A percentile compares a stretch with the other conserved stretches of the same genome.
Conservation (phyloP, 2,113 vertebrate genomes). For the Oxyura jamaicensis region DNA sequence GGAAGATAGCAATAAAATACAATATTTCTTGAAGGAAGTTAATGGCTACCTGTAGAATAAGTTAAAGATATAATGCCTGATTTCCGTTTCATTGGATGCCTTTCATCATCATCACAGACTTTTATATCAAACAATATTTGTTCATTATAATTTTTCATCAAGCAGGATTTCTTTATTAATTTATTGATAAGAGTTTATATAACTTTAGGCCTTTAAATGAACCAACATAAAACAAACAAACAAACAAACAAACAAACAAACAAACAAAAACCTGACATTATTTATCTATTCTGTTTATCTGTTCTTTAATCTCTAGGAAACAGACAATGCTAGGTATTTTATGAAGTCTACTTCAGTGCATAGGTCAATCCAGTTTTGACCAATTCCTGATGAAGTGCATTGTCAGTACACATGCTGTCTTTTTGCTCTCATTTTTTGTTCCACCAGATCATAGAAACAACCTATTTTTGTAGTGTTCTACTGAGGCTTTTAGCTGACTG, state of each 20-base stretch:
- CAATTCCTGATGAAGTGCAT: not conserved
- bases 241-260: not conserved
- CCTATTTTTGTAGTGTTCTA: not conserved
- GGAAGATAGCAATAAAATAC: not conserved
- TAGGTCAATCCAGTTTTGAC: not conserved
- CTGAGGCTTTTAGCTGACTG: slow-evolving; percentile 7
- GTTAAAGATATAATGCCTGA: not conserved
- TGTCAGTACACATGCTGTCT: not conserved
- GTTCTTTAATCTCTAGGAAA: not conserved
- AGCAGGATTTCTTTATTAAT: not conserved
- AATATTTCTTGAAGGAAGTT: not conserved
- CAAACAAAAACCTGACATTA: not conserved
- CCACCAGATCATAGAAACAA: not conserved
- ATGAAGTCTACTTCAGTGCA: not conserved
- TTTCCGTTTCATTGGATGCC: not conserved
- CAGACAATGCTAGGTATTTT: not conserved
- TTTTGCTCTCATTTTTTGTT: not conserved
- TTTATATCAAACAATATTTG: not conserved
- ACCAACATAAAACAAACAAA: not conserved
- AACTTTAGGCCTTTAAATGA: not conserved
- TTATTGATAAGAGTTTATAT: not conserved
- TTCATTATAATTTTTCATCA: not conserved
- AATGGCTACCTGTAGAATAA: not conserved
- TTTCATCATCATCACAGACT: not conserved
- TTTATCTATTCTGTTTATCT: not conserved